Base-by-base conservation (phyloP, 1,140 invertebrate genomes). In the Drosophila oshimai region DNA sequence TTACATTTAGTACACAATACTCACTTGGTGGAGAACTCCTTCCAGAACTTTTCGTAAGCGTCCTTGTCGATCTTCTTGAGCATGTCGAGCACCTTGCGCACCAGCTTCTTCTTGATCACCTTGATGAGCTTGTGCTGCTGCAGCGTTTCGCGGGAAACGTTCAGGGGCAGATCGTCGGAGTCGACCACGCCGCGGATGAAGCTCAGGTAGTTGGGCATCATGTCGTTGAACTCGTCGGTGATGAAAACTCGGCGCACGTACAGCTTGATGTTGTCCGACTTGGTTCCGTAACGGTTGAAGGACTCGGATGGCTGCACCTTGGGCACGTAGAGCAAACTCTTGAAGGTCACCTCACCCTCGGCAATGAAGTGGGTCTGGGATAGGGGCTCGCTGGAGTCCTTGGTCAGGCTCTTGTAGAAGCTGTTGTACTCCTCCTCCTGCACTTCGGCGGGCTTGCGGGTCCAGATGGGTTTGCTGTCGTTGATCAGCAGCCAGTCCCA, bases 111-210 rank as follows among this genome's bases (percentile, higher is more conserved):
- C 92, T 99, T 99, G 86, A 99, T 99, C 33, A 96, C 97, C 92
- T 99, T 99, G 60, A 99, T 96, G 0, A 99, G 94, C 91, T 99
- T 99, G 92, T 99, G 98, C 91, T 99, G 99, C 91, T 99, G 99
- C 0, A 99, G 93, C 28, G 97, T 99, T 93, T 99, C 99, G 74
- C 99, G 95, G 0, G 97, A 99, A 10, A 99, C 99, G 92, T 99
- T 99, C 46, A 99, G 92, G 3, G 99, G 99, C 53, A 99, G 92
- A 93, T 99, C 99, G 92, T 99, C 99, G n/a, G 97, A 99, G 92
- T 99, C 99, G 20, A 99, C 99, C 62, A 99, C 96, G 83, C 99
- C 99, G 72, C 96, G 94, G 47, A 99, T 94, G 90, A 99, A 99
- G 44, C 93, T 95, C 61, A 99, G 93, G 90, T 99, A 99, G 91